These are phyloP conservation scores for Agrochola litura DNA, from an alignment of 2,888 invertebrate genomes.

Conservation along the genomic window DNA sequence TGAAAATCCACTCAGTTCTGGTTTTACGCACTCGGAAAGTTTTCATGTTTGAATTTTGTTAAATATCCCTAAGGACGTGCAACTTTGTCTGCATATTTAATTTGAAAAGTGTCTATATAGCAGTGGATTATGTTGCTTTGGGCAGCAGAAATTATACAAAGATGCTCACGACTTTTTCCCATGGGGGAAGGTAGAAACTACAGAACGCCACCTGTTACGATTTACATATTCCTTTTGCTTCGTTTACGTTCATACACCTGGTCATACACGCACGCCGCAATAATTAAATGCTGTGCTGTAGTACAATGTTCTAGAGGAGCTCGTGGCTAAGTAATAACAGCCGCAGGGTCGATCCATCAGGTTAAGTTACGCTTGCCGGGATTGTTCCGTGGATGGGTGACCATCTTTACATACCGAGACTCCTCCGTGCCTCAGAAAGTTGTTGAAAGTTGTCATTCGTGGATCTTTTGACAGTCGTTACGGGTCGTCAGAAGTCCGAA, in stretches of 20 bases:
- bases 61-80: background rate
- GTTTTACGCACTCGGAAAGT: background rate
- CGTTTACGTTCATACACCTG: background rate
- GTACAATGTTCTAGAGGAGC: background rate
- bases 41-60: slow-evolving; percentile 11
- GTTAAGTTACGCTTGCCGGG: no score
- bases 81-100: background rate
- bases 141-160: background rate
- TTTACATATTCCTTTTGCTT: background rate
- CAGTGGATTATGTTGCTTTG: background rate
- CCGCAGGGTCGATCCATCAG: no score
- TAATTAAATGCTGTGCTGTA: background rate
- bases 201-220: background rate
- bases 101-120: background rate
- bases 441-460: no score
- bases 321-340: no score
- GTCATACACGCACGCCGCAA: background rate
- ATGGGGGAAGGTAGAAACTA: background rate
- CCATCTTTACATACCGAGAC: no score
- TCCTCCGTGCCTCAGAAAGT: no score
- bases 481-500: no score
- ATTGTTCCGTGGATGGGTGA: no score
- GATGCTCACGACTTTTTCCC: background rate
- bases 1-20: background rate
- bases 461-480: no score